Evolutionary conservation across 2,888 invertebrate species (phyloP).

Genomic region (Cosmorhoe ocellata): DNA sequence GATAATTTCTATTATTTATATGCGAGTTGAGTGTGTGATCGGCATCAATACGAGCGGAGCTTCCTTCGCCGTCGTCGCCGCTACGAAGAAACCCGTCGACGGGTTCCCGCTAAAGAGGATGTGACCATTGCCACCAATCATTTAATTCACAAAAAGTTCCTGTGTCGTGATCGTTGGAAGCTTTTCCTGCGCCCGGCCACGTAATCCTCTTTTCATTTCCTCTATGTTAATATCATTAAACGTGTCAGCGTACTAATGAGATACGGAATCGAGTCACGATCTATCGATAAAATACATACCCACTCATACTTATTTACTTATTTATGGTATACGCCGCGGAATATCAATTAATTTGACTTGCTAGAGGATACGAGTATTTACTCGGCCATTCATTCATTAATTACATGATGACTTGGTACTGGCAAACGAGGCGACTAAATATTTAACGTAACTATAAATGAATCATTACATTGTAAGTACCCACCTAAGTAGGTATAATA

Average conservation of each 20-base stretch:
- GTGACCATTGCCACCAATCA: conserved; percentile 56
- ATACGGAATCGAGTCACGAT: conserved; percentile 57
- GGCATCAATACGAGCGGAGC: conserved; percentile 62
- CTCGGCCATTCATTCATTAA: conserved; percentile 33
- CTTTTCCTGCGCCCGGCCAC: conserved; percentile 62
- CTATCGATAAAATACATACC: conserved; percentile 43
- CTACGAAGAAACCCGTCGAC: conserved; percentile 61
- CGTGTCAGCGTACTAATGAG: conserved; percentile 70
- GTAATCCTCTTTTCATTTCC: conserved; percentile 62
- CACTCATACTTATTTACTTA: conserved; percentile 27
- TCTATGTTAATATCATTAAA: conserved; percentile 64
- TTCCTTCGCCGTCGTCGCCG: conserved; percentile 58
- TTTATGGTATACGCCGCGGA: conserved; percentile 26
- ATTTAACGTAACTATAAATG: conserved; percentile 26
- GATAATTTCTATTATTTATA: conserved; percentile 82
- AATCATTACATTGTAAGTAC: conserved; percentile 30
- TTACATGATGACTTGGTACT: conserved; percentile 20
- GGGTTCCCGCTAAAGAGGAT: conserved; percentile 74
- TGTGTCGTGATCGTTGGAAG: conserved; percentile 54
- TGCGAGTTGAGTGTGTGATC: conserved; percentile 63
- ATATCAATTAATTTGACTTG: conserved; percentile 31
- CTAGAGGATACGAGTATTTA: conserved; percentile 26
- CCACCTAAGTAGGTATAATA: too few relatives aligned
- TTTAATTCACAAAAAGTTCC: conserved; percentile 72
- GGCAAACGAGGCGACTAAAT: conserved; percentile 24